Evolutionary conservation across 2,888 invertebrate species (phyloP).

Genomic region (Seira musarum): DNA sequence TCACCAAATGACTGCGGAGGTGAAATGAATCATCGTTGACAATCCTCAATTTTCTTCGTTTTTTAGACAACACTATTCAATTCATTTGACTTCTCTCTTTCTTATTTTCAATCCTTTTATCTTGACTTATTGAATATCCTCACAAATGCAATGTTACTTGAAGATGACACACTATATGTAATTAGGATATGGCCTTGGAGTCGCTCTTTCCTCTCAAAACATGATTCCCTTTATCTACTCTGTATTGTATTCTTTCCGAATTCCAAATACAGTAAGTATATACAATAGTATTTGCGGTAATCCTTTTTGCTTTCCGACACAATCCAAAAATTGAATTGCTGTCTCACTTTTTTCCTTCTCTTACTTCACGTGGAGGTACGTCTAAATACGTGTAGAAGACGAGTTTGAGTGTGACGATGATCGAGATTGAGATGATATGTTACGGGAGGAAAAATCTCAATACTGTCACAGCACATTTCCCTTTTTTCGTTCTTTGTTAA

Average conservation of each 20-base stretch:
- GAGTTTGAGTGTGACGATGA: background rate
- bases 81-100: too few species aligned
- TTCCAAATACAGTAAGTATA: background rate
- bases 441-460: too few species aligned
- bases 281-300: too few species aligned
- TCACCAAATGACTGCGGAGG: background rate
- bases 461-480: background rate
- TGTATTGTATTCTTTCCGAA: background rate
- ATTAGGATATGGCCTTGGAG: conserved; percentile 1
- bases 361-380: background rate
- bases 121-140: background rate
- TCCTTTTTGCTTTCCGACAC: background rate
- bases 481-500: conserved; percentile 6
- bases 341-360: background rate
- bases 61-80: too few species aligned
- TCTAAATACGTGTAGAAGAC: background rate
- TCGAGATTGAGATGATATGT: background rate
- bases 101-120: background rate
- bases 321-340: background rate
- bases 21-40: background rate
- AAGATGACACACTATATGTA: background rate
- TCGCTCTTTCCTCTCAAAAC: background rate
- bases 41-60: too few species aligned
- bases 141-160: background rate
- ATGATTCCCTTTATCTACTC: too few species aligned